Base-by-base conservation (phyloP, 2,797 vertebrate genomes). In the Sandelia bainsii region DNA sequence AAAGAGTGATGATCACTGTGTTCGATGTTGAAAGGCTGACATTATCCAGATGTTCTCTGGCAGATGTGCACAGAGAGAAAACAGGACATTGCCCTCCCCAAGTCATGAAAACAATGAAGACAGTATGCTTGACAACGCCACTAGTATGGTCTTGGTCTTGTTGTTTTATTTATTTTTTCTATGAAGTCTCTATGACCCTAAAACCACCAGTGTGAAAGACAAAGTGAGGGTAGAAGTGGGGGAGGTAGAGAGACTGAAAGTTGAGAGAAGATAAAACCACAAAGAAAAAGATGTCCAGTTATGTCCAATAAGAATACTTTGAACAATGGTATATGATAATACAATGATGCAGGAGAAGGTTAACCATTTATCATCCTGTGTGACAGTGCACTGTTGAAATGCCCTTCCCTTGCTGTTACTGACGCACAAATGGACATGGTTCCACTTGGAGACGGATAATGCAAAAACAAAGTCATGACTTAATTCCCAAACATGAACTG, bases 1-100 rank as follows among this genome's bases (percentile, higher is more conserved):
- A 68, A 86, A 89, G 90, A 94, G 53, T 93, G 87, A 93, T 92
- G 82, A 84, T 71, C 62, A 60, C 78, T 81, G 75, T 85, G 80
- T 81, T 81, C 54, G 54, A 64, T 83, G 86, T 68, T 82, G 88
- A 93, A 87, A 86, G 74, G 64, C 82, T 89, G 92, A 94, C 83
- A 83, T 70, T 81, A 69, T 91, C 92, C 94, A 95, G 93, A 95
- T 95, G 94, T 92, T 89, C 72, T 37, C 54, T 58, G 72, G 89
- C 92, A 95, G 91, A 95, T 93, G 93, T 93, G 88, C 87, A 79
- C 69, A 25, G 73, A 83, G 65, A 84, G 78, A 92, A 89, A 88
- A 86, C 80, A 80, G 80, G 82, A 88, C 70, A 34, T 61, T 75
- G 52, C 77, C 80, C 66, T 78, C 72, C 71, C 62, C 48, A 56